These are phyloP conservation scores for Enteromius mattozi DNA, from an alignment of 2,797 vertebrate genomes.

Conservation along the genomic window DNA sequence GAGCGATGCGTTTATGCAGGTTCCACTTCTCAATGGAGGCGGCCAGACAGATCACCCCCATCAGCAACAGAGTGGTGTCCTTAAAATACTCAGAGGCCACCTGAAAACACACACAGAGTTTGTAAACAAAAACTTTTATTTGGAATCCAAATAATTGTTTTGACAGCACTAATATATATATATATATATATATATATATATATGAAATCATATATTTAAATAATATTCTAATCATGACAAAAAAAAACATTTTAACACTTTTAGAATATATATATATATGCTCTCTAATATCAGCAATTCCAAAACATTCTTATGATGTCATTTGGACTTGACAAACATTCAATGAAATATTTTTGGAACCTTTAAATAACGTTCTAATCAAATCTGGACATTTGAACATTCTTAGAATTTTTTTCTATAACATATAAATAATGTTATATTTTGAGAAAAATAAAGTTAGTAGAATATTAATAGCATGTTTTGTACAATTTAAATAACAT, in stretches of 20 bases:
- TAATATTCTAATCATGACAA: neutral
- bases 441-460: neutral
- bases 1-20: conserved; percentile 93
- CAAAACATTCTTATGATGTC: neutral
- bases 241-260: too few species aligned
- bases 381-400: neutral
- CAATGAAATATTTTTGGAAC: neutral
- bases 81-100: conserved; percentile 97
- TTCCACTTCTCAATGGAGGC: conserved; percentile 99
- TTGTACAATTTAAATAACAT: neutral
- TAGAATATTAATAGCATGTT: neutral
- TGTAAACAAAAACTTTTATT: too few species aligned
- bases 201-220: too few species aligned
- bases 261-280: too few species aligned
- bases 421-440: neutral
- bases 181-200: too few species aligned
- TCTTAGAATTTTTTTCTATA: neutral
- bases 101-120: conserved; percentile 66
- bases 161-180: too few species aligned
- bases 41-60: conserved; percentile 96
- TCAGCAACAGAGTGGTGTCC: conserved; percentile 94
- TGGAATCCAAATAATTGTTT: too few species aligned
- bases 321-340: neutral
- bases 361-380: neutral
- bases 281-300: too few species aligned